A percentile compares a stretch with the other conserved stretches of the same genome.
phyloP scores from a whole-genome alignment of 2,888 invertebrate species.

The Zygothrica quintamaculata region DNA sequence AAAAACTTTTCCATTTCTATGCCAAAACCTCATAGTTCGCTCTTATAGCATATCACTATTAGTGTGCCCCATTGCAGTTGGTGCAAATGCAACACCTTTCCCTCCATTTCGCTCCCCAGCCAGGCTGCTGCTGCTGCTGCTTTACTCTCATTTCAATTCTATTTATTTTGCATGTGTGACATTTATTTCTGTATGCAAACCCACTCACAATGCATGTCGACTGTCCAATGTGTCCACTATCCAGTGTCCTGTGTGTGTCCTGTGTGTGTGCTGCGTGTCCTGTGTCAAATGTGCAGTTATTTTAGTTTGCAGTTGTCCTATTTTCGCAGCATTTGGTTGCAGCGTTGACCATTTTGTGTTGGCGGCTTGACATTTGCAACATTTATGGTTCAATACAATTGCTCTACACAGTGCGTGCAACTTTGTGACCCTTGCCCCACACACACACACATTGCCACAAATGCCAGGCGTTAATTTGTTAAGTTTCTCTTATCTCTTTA shows the following conservation, averaged over 20 bases:
- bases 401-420: slow-evolving; percentile 42
- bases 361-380: slow-evolving; percentile 78
- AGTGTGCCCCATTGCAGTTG: slow-evolving; percentile 15
- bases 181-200: slow-evolving; percentile 65
- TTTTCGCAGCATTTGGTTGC: slow-evolving; percentile 38
- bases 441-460: too few relatives aligned
- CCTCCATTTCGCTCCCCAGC: slow-evolving; percentile 7
- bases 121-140: slow-evolving; percentile 1
- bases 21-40: too few relatives aligned
- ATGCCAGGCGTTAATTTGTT: too few relatives aligned
- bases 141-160: slow-evolving; percentile 71
- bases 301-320: slow-evolving; percentile 16
- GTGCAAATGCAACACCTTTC: not conserved
- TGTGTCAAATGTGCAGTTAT: slow-evolving; percentile 6
- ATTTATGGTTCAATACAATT: slow-evolving; percentile 77
- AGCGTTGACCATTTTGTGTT: slow-evolving; percentile 63
- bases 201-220: slow-evolving; percentile 42
- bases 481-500: slow-evolving; percentile 53
- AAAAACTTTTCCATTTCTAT: too few relatives aligned
- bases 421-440: too few relatives aligned
- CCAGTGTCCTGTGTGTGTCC: slow-evolving; percentile 2
- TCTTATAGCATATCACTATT: too few relatives aligned
- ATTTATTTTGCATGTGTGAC: slow-evolving; percentile 77
- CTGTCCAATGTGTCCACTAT: slow-evolving; percentile 9
- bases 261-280: slow-evolving; percentile 6